Evolutionary conservation across 2,797 vertebrate genomes (phyloP), one percentile per base, ranked within the genome.

Genomic region (Chloroceryle amazona): DNA sequence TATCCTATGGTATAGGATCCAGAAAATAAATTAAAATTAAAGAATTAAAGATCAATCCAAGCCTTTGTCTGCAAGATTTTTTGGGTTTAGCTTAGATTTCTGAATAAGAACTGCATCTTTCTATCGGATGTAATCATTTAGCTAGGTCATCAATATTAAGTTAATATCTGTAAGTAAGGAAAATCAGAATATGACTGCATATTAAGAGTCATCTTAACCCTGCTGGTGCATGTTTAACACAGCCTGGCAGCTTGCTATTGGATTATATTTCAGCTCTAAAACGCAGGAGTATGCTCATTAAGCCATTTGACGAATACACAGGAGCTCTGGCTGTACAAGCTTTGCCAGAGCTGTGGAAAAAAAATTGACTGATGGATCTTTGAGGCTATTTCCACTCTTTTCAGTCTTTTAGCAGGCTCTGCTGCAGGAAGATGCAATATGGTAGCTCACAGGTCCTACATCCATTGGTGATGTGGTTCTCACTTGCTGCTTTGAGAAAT

Each of bases 261-360:
- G 97, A 96, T 89, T 94, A 76, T 10, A 87, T 76, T 79, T 81
- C 71, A 88, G 86, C 82, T 95, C 70, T 86, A 87, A 95, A 98
- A 94, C 72, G 33, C 52, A 91, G 49, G 35, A 85, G 22, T 60
- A 71, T 51, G 51, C 7, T 80, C 2, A 1, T 82, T 81, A 78
- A 67, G 31, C 28, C 26, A 76, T 35, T 71, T 76, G 66, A 71
- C n/a, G 81, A 88, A 72, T 33, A 41, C 4, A 1, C 17, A 35
- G 60, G 46, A 66, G 13, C 10, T 88, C 78, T 58, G 41, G 58
- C 62, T 2, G 1, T 6, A 9, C 21, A 46, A 54, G 70, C 8
- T 51, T 72, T 47, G 52, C 29, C 37, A 25, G 1, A 5, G 13
- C 35, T 9, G 16, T 31, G 23, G 26, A 58, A 33, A 79, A 81